A percentile compares a stretch with the other conserved stretches of the same genome.
Evolutionary conservation across 2,113 vertebrate species (phyloP).

Genomic region (Trematocara macrostoma): DNA sequence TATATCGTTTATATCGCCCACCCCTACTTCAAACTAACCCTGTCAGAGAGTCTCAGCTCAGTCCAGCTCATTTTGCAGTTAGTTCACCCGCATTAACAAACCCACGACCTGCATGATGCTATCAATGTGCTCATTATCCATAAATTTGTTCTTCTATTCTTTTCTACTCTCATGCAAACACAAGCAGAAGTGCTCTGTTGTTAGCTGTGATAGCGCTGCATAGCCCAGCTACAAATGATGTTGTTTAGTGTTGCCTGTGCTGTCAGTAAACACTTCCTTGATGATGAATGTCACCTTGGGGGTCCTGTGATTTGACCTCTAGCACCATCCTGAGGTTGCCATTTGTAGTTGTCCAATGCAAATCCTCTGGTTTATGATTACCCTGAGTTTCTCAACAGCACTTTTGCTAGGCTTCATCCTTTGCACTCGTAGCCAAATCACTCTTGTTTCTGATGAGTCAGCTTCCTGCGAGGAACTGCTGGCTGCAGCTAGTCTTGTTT

Average conservation of each 20-base stretch:
- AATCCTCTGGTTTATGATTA: not conserved
- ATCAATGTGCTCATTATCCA: not conserved
- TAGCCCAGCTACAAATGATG: not conserved
- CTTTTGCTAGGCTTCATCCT: not conserved
- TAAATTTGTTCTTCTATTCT: not conserved
- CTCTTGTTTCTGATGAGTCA: not conserved
- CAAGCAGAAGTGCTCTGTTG: not conserved
- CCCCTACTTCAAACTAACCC: not conserved
- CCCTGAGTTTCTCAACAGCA: not conserved
- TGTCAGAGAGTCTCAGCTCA: not conserved
- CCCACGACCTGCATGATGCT: not conserved
- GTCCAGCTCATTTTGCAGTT: not conserved
- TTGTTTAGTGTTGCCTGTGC: not conserved
- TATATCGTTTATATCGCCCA: no score
- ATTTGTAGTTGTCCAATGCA: not conserved
- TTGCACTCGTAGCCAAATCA: not conserved
- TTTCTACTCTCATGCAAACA: not conserved
- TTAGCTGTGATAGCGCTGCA: not conserved
- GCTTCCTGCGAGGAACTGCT: not conserved
- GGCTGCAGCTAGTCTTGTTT: not conserved
- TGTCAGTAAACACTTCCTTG: not conserved
- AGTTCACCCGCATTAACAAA: slow-evolving; percentile 2
- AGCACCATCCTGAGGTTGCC: not conserved
- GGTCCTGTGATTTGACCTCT: not conserved
- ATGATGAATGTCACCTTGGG: not conserved